Evolutionary conservation across 1,140 invertebrate species (phyloP), one percentile per base, ranked within the genome.

Genomic region (Nomia melanderi): DNA sequence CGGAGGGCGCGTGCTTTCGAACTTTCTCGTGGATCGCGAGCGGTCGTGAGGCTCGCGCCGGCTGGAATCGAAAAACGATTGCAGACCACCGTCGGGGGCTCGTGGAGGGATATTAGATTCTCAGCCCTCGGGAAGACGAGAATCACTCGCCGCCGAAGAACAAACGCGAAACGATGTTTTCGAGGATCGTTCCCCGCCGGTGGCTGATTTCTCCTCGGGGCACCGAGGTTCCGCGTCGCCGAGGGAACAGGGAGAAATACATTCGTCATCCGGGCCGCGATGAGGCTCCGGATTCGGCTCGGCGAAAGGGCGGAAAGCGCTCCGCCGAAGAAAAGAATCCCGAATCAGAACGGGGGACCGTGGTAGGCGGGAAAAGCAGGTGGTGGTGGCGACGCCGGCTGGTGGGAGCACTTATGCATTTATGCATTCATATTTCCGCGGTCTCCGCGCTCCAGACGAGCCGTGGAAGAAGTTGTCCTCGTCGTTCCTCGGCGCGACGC

Each of bases 401-500:
- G 87, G 89, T 87, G 86, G 89, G 88, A 88, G 87, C 88, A 86
- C 88, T 91, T 92, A 91, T 92, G 90, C 91, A 93, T 92, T 93
- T 92, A 93, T 93, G 90, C 92, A 93, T 93, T 93, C 91, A 91
- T 92, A 91, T 93, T 92, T 93, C 88, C 88, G 87, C 83, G 89
- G 88, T 89, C 87, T 88, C 82, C 87, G 82, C 84, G 83, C 82
- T 81, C 85, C 77, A 87, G 83, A 88, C 79, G 83, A 79, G 66
- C 73, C 70, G 81, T 41, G 59, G 85, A 89, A 90, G 86, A 90
- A 82, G 84, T 75, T 82, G 81, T 71, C 59, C 33, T 57, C 70
- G 78, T 57, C 78, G 62, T 70, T n/a, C 84, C 70, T 80, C 74
- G 75, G 79, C 71, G 70, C 65, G 75, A 77, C 79, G 84, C 82